Base-by-base conservation (phyloP, 2,113 vertebrate species). In the Tenebrosternarchus preto region DNA sequence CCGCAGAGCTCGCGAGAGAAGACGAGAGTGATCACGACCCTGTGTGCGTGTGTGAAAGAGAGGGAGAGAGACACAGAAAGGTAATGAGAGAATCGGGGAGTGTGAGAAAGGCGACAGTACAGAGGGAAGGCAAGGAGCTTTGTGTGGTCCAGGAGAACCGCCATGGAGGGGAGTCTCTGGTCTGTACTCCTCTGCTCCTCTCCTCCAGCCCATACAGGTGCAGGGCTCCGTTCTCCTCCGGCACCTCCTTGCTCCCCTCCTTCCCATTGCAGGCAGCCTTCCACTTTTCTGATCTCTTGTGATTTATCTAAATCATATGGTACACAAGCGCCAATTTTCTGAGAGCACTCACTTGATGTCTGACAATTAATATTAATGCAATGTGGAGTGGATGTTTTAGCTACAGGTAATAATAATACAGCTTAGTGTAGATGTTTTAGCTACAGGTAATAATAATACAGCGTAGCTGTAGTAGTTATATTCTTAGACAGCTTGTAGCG, bases 151-250 rank as follows among this genome's bases (percentile, higher is more conserved):
- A 25, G 50, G 61, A 24, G 36, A 22, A 76, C 46, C 11, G 5
- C 6, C 15, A n/a, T 82, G 31, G 33, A 36, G 33, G 3, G 64
- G 33, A 68, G 33, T 73, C 63, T 67, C 29, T 27, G 5, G 27
- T 31, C 15, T n/a, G 15, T 36, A 46, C 46, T 78, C 60, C 24
- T n/a, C n/a, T n/a, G n/a, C n/a, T n/a, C 16, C 12, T 27, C 22
- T 17, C 8, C 43, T 43, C 70, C 67, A 25, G 27, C 64, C 63
- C 31, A 36, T 20, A 43, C 25, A 29, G 33, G 22, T 63, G 57
- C 72, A 17, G 36, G 29, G n/a, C n/a, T n/a, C n/a, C n/a, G n/a
- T n/a, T 79, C 67, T n/a, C 25, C 46, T 22, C 31, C 66, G 61
- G n/a, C 72, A 36, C 39, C 77, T 55, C 33, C 50, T 29, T 39